Evolutionary conservation across 2,797 vertebrate species (phyloP), one percentile per base, ranked within the genome.

Genomic region (Dryobates pubescens): DNA sequence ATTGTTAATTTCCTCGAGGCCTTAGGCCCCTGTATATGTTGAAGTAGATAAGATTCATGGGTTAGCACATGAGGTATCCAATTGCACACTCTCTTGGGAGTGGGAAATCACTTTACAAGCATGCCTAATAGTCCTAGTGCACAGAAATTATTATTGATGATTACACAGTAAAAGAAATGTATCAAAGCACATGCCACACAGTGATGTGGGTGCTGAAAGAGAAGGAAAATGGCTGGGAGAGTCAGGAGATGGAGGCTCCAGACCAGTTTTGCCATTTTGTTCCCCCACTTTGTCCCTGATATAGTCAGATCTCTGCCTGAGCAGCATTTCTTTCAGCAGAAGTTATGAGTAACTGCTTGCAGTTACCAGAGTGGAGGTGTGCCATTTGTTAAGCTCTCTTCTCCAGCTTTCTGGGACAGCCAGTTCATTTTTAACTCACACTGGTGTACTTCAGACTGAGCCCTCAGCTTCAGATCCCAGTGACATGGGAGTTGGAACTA

Each of bases 81-180:
- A 34, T 87, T 85, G 77, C 80, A 86, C 5, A 9, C 24, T 74
- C 86, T 87, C 89, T 29, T 1, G 2, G 76, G 88, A 69, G 34
- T 65, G 32, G 72, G 65, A 87, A 95, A 94, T 94, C 91, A 30
- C 77, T 94, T 95, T 84, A 86, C 73, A 81, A 82, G 78, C 27
- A 3, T 91, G 67, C 57, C 89, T 91, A 51, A 90, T 75, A 61
- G 75, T 57, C 38, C 75, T 85, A 19, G 26, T 15, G 45, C 17
- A 4, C 56, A 68, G 86, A 70, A 95, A 59, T 86, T 13, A 47
- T 76, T 81, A 38, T 43, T 63, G 77, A 29, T 63, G 83, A 88
- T 93, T 93, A 54, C 64, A 38, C 36, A 32, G 84, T 32, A 47
- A 62, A 27, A 53, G 70, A 63, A 32, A 29, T 3, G 3, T 7